Evolutionary conservation across 2,797 vertebrate genomes (phyloP).

Genomic region (Heliangelus exortis): DNA sequence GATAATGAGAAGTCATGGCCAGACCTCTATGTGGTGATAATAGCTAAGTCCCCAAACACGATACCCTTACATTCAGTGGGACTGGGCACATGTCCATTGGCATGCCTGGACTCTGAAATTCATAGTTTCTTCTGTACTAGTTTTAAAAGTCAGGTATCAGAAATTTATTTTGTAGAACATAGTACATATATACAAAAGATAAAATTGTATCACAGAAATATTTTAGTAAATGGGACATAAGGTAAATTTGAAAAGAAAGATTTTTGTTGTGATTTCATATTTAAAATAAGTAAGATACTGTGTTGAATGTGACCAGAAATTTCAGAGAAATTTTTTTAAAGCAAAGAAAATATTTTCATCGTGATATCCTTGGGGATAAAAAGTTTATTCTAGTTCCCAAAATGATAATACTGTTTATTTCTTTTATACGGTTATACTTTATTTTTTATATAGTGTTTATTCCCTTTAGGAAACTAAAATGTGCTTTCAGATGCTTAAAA

Average conservation of each 20-base stretch:
- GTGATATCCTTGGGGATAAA: neutral
- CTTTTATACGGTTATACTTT: neutral
- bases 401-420: neutral
- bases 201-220: neutral
- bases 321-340: conserved; percentile 38
- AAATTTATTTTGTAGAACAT: neutral
- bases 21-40: neutral
- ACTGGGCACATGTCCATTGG: neutral
- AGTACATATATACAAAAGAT: neutral
- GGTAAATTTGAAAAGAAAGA: conserved; percentile 24
- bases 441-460: too few relatives aligned
- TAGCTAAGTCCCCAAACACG: neutral
- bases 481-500: neutral
- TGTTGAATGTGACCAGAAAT: conserved; percentile 22
- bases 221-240: conserved; percentile 11
- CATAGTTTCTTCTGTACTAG: neutral
- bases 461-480: neutral
- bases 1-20: neutral
- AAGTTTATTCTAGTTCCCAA: neutral
- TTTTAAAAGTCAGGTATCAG: neutral
- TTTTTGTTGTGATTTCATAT: conserved; percentile 11
- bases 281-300: neutral
- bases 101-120: neutral
- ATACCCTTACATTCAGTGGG: neutral
- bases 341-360: conserved; percentile 13